Conservation (phyloP, 2,113 vertebrate genomes). For the Nyctibius bracteatus region DNA sequence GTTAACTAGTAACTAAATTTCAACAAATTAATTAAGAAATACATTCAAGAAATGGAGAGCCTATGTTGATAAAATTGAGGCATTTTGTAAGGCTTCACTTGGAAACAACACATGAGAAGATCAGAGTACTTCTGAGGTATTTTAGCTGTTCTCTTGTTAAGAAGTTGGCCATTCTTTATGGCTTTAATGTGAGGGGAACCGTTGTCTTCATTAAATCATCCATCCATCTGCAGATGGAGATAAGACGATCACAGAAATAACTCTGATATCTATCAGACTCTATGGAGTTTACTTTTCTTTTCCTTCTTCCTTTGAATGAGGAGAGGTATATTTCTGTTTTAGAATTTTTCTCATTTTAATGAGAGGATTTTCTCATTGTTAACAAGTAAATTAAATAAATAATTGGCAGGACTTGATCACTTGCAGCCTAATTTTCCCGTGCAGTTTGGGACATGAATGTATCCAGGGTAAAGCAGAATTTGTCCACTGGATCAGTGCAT, state of each 20-base stretch:
- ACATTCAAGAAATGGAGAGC: neutral
- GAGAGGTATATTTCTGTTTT: neutral
- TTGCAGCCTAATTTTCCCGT: slow-evolving; percentile 16
- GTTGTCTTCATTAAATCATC: slow-evolving; percentile 6
- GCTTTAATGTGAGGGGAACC: neutral
- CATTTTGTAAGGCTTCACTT: neutral
- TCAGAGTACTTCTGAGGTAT: neutral
- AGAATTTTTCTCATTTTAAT: slow-evolving; percentile 27
- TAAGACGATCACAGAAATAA: slow-evolving; percentile 41
- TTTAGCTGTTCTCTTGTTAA: neutral
- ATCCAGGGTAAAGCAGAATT: slow-evolving; percentile 18
- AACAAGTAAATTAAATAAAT: slow-evolving; percentile 38
- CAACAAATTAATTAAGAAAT: neutral
- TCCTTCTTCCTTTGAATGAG: neutral
- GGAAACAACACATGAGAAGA: neutral
- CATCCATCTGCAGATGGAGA: slow-evolving; percentile 16
- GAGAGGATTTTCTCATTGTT: slow-evolving; percentile 32
- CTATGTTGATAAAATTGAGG: neutral
- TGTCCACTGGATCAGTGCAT: neutral
- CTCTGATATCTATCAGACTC: slow-evolving; percentile 9
- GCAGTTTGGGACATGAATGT: neutral
- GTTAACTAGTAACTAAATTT: neutral
- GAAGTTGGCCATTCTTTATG: neutral
- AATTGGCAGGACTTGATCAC: neutral
- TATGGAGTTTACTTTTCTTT: neutral